Percentiles rank a stretch among this genome's conserved stretches.
phyloP scores from a whole-genome alignment of 2,888 invertebrate genomes.

The Protodeltote pygarga region DNA sequence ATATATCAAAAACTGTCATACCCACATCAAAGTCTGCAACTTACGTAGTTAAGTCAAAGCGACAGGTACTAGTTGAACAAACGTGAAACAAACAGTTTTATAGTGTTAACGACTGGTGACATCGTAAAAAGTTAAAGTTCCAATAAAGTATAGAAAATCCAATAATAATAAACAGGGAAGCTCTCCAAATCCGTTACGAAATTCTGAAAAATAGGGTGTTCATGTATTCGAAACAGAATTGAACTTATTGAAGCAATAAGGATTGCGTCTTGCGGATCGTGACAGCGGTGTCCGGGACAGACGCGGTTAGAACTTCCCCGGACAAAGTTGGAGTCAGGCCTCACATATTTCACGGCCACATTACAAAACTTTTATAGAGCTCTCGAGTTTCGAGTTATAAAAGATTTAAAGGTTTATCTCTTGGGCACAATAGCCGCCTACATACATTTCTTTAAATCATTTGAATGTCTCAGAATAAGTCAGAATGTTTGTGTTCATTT shows the following conservation, averaged over 20 bases:
- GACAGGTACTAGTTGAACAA: constrained; percentile 47
- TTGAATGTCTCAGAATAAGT: constrained; percentile 19
- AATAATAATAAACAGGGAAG: constrained; percentile 46
- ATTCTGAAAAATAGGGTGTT: constrained; percentile 24
- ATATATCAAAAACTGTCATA: constrained; percentile 65
- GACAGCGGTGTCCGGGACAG: constrained; percentile 46
- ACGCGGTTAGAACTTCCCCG: constrained; percentile 44
- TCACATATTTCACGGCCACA: constrained; percentile 60
- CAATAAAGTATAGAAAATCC: constrained; percentile 44
- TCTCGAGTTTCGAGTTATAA: constrained; percentile 43
- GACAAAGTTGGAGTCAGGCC: constrained; percentile 43
- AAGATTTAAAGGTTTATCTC: constrained; percentile 44
- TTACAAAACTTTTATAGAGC: constrained; percentile 59
- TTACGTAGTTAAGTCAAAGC: constrained; percentile 57
- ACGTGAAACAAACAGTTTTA: constrained; percentile 44
- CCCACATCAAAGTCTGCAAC: constrained; percentile 67
- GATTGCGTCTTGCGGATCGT: constrained; percentile 46
- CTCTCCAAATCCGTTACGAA: constrained; percentile 18
- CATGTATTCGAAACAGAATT: constrained; percentile 41
- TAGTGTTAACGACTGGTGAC: constrained; percentile 42
- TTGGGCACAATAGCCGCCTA: constrained; percentile 22
- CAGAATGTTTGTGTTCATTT: no score
- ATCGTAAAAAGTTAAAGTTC: constrained; percentile 44
- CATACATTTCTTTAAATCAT: constrained; percentile 14
- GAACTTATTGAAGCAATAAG: constrained; percentile 50